Evolutionary conservation across 2,888 invertebrate species (phyloP), one percentile per base, ranked within the genome.

Genomic region (Napeogenes inachia): DNA sequence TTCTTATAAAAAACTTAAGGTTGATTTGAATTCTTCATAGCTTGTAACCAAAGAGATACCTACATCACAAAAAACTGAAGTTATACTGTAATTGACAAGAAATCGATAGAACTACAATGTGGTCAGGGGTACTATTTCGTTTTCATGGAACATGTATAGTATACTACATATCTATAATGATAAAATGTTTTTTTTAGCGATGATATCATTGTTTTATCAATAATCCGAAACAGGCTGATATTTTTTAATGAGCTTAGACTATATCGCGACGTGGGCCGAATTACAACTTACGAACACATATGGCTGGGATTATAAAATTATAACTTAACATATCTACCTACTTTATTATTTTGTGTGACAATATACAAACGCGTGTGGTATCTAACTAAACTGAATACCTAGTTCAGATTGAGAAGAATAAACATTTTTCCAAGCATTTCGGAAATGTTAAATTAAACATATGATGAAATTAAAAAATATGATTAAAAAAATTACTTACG

Each of bases 131-230:
- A 59, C 38, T 54, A 45, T 59, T 53, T 56, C 56, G 53, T 56
- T 56, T 57, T 57, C 47, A 57, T 42, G 42, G 56, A 50, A 60
- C 46, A 30, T 42, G 42, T 42, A 50, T 50, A 30, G 21, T 50
- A 50, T 50, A n/a, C n/a, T 30, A 30, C 21, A 50, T 30, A 12
- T 45, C 21, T 50, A 57, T 54, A 35, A 50, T 62, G 32, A 56
- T 59, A 45, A 38, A 59, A 59, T 47, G 30, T n/a, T 45, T 12
- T 13, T 60, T 66, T 62, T 46, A 60, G 54, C 60, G 56, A 54
- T 66, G 64, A 66, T 60, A 60, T 66, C 66, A 66, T 60, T 57
- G 46, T 33, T 46, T 33, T 57, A 61, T 57, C 54, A 54, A 30
- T 50, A 50, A 50, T 21, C 50, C 50, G 10, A 12, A 50, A 50